Evolutionary conservation across 2,888 invertebrate species (phyloP), one percentile per base, ranked within the genome.

Genomic region (Plagodis pulveraria): DNA sequence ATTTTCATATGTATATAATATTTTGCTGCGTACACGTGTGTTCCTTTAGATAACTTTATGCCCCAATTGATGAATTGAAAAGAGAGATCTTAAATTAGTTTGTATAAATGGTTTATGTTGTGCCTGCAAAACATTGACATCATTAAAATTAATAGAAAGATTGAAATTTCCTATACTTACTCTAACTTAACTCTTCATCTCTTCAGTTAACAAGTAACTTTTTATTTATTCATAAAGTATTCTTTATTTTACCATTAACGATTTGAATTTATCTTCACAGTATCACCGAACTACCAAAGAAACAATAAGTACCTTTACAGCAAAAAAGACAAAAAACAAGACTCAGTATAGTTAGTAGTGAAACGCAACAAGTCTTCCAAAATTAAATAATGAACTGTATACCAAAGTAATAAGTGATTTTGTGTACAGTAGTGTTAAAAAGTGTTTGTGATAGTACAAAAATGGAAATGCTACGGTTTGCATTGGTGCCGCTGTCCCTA

Each of bases 381-480:
- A 46, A 57, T 54, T 40, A 12, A 43, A 35, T 46, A n/a, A 44
- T 48, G 49, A 44, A 32, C 45, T 36, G 43, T 53, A n/a, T 50
- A 32, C 46, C 58, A 38, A 48, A 58, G 65, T 35, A 11, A 44
- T 65, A 62, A 65, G 62, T 63, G 62, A 64, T 63, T n/a, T 34
- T 40, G 12, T 49, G 50, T 51, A 50, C 43, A 45, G 22, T 22
- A 22, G 22, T 22, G 22, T 22, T 35, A 11, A 44, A 63, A 62
- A 65, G 62, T 63, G 62, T 65, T 63, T 10, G 40, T 40, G 40
- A 40, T 4, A 71, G 63, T 67, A 60, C 54, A 63, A 81, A 48
- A 50, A 90, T 91, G 89, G 89, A 87, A 69, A 72, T 89, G 58
- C 60, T 91, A 44, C 81, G 84, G 9, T 33, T 89, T 10, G 73